Evolutionary conservation across 2,888 invertebrate species (phyloP).

Genomic region (Ophioninae sp.): DNA sequence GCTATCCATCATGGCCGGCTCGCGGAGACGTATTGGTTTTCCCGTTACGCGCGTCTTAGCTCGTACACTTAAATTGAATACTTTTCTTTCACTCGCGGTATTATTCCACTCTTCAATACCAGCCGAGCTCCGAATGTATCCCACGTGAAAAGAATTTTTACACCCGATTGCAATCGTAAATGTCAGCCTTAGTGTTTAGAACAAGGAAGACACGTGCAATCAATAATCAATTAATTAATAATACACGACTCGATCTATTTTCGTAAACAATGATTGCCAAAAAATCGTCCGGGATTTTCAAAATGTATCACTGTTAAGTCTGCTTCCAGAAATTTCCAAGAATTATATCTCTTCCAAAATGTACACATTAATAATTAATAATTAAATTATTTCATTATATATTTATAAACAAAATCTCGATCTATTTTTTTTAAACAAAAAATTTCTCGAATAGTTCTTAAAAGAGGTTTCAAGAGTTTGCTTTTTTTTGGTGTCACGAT

Average conservation of each 20-base stretch:
- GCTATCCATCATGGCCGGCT: conserved; percentile 81
- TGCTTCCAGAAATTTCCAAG: too few relatives aligned
- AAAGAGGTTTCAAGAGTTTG: too few relatives aligned
- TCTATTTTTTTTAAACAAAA: too few relatives aligned
- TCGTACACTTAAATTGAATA: conserved; percentile 75
- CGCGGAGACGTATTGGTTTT: conserved; percentile 79
- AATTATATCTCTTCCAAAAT: neutral
- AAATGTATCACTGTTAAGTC: too few relatives aligned
- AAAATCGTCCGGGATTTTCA: too few relatives aligned
- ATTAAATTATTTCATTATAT: too few relatives aligned
- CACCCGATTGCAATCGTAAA: neutral
- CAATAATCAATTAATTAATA: neutral
- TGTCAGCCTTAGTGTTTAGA: neutral
- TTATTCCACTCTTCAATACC: conserved; percentile 32
- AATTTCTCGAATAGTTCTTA: too few relatives aligned
- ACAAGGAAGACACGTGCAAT: neutral
- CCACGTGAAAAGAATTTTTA: neutral
- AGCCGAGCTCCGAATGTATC: neutral
- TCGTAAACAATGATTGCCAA: neutral
- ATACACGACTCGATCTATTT: neutral
- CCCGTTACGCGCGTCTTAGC: conserved; percentile 77
- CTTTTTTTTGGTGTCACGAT: too few relatives aligned
- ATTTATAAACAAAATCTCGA: too few relatives aligned
- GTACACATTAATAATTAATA: too few relatives aligned
- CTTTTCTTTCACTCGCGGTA: conserved; percentile 62